Conservation (phyloP, 1,140 invertebrate genomes). For the Bombyx mori region DNA sequence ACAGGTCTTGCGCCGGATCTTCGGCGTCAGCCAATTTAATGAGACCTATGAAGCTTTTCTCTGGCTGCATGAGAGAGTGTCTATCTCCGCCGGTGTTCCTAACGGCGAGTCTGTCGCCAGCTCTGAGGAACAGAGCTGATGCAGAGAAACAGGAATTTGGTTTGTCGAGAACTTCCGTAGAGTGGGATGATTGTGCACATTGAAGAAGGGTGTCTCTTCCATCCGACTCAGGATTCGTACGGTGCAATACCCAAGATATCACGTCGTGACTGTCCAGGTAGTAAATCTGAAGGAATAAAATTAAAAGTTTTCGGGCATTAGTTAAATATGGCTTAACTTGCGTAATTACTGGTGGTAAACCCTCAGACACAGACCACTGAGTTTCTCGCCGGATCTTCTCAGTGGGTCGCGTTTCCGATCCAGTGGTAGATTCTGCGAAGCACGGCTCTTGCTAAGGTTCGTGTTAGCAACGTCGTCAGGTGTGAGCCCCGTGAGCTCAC, state of each 20-base stretch:
- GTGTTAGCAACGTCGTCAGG: too few relatives aligned
- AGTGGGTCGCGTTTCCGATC: too few relatives aligned
- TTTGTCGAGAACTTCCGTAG: constrained; percentile 52
- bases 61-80: constrained; percentile 79
- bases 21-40: constrained; percentile 78
- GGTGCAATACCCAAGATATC: constrained; percentile 57
- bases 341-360: background rate
- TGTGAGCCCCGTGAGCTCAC: too few relatives aligned
- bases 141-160: constrained; percentile 82
- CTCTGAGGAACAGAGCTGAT: constrained; percentile 74
- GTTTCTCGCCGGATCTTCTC: too few relatives aligned
- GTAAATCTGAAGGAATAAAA: constrained; percentile 34
- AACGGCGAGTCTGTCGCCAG: constrained; percentile 76
- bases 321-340: background rate
- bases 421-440: too few relatives aligned
- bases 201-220: constrained; percentile 51
- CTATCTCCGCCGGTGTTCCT: constrained; percentile 78
- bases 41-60: constrained; percentile 85
- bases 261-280: constrained; percentile 58
- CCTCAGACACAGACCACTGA: too few relatives aligned
- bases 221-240: constrained; percentile 39
- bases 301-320: background rate
- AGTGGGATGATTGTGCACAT: constrained; percentile 51
- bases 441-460: too few relatives aligned
- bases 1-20: constrained; percentile 43